Evolutionary conservation across 1,140 invertebrate species (phyloP), one percentile per base, ranked within the genome.

Genomic region (Spodoptera frugiperda): DNA sequence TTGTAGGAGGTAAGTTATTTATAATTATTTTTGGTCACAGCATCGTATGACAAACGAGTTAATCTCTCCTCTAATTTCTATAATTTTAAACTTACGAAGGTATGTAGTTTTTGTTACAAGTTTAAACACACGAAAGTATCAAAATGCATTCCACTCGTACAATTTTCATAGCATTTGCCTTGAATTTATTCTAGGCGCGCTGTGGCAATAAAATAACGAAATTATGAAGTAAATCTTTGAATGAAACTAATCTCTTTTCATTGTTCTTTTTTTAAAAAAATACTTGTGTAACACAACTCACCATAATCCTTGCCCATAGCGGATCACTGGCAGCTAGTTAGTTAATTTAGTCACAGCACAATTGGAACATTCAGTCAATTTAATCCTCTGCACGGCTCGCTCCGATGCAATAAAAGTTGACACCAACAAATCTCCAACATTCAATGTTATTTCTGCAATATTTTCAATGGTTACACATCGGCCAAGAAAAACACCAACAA

Each of bases 221-320:
- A 25, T 25, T 25, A 25, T 25, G 25, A 25, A 25, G 25, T 25
- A 25, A 25, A 25, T 25, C 25, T 25, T 3, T 25, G 1, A 25
- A 25, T 25, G 25, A n/a, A n/a, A 25, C 25, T 25, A 25, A n/a
- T 33, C 14, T 33, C 3, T 30, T 59, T 6, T n/a, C 51, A 55
- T 51, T 21, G 17, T 21, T 17, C 10, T 55, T 11, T 15, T 17
- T 12, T 11, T 11, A 55, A 55, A 55, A 55, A 55, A 55, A 21
- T 9, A 6, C 30, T 12, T 68, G 0, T 15, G 21, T 30, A 55
- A 71, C 30, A 55, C 17, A 83, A 85, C 89, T 87, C 78, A 91
- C 89, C 89, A 76, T 89, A 88, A 82, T 91, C 88, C 79, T 89
- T 89, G 67, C 84, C 88, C 89, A 90, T 90, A 79, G 53, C 82